Percentiles rank a stretch among this genome's conserved stretches.
Conservation (phyloP, 2,113 vertebrate species). For the Phylloscopus whistleri region DNA sequence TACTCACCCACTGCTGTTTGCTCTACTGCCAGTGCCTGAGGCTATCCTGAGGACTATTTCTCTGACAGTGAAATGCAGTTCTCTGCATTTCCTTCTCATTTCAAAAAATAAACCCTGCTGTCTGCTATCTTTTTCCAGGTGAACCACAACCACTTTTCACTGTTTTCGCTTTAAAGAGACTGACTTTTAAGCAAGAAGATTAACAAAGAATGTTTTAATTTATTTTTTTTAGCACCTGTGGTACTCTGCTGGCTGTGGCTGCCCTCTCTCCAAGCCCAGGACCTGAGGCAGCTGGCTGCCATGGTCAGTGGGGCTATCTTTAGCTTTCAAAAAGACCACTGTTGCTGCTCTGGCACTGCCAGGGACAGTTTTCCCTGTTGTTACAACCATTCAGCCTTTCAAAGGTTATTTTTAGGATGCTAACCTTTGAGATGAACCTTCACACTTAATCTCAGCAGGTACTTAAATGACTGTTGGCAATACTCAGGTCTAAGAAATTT, state of each 20-base stretch:
- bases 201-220: background rate
- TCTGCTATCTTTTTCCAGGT: background rate
- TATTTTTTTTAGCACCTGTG: background rate
- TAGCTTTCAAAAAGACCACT: background rate
- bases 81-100: background rate
- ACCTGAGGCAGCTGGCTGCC: background rate
- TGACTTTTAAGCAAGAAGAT: background rate
- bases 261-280: background rate
- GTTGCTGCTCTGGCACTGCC: background rate
- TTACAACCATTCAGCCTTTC: background rate
- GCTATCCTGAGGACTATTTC: background rate
- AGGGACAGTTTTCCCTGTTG: background rate
- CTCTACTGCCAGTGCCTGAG: background rate
- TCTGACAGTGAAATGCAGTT: background rate
- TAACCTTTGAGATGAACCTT: slow-evolving; percentile 17
- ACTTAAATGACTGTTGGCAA: background rate
- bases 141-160: background rate
- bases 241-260: background rate
- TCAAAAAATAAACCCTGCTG: background rate
- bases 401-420: slow-evolving; percentile 8
- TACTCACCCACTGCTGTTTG: background rate
- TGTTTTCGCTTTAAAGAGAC: background rate
- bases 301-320: background rate
- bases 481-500: background rate
- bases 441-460: background rate